Conservation (phyloP, 2,797 vertebrate genomes). For the Mormyrus proboscirostris region DNA sequence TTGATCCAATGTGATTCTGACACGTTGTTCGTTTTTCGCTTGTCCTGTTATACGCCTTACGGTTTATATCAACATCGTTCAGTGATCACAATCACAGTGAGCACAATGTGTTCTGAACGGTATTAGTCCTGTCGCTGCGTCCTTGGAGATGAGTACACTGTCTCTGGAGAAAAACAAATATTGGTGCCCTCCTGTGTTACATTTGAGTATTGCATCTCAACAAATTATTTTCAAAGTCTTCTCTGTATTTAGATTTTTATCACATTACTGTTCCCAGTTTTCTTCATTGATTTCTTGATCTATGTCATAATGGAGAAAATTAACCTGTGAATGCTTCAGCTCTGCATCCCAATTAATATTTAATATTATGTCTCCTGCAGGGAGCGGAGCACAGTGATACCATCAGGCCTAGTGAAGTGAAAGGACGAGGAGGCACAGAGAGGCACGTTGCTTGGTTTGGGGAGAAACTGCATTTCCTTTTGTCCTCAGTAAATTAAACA, state of each 20-base stretch:
- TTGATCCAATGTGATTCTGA: neutral
- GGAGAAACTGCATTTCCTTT: neutral
- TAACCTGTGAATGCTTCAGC: neutral
- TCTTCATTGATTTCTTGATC: neutral
- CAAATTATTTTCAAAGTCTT: neutral
- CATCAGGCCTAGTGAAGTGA: neutral
- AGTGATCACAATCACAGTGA: neutral
- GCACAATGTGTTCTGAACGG: conserved; percentile 26
- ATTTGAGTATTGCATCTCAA: neutral
- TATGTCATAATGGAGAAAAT: neutral
- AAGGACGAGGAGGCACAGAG: neutral
- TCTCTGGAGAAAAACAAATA: neutral
- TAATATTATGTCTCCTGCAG: neutral
- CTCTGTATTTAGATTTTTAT: neutral
- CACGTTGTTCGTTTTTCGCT: neutral
- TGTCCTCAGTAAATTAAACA: neutral
- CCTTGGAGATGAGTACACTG: conserved; percentile 9
- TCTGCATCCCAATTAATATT: neutral
- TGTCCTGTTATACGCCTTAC: neutral
- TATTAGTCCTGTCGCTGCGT: neutral
- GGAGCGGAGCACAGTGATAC: neutral
- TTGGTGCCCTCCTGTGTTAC: conserved; percentile 23
- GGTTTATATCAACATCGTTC: neutral
- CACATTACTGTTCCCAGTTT: neutral
- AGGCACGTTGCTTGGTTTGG: neutral